Percentiles rank a stretch among this genome's conserved stretches.
phyloP scores from a whole-genome alignment of 2,113 vertebrate species.

The Nerophis ophidion region DNA sequence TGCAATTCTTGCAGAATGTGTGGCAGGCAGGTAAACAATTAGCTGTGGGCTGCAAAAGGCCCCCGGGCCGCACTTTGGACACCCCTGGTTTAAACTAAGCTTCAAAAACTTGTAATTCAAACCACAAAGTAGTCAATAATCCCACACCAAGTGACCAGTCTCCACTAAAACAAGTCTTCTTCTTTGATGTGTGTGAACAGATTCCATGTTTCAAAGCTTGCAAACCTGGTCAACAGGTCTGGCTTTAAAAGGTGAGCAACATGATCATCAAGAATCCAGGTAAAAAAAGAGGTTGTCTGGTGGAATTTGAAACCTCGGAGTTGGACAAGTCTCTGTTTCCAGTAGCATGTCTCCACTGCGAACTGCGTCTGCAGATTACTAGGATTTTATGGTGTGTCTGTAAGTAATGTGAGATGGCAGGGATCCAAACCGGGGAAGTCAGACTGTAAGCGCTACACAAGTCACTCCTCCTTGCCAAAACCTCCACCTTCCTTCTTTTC shows the following conservation, averaged over 20 bases:
- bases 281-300: slow-evolving; percentile 9
- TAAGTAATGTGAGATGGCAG: slow-evolving; percentile 19
- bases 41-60: too few relatives aligned
- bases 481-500: slow-evolving; percentile 11
- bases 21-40: too few relatives aligned
- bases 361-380: slow-evolving; percentile 2
- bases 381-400: slow-evolving; percentile 3
- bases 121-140: slow-evolving; percentile 11
- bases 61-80: too few relatives aligned
- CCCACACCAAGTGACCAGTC: slow-evolving; percentile 8
- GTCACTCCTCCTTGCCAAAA: slow-evolving; percentile 31
- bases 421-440: slow-evolving; percentile 30
- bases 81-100: background rate
- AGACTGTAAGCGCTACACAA: slow-evolving; percentile 20
- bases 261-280: slow-evolving; percentile 12
- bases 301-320: slow-evolving; percentile 17
- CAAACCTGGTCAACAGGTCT: slow-evolving; percentile 7
- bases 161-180: slow-evolving; percentile 9
- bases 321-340: slow-evolving; percentile 10
- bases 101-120: background rate
- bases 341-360: slow-evolving; percentile 9
- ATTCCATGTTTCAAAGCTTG: slow-evolving; percentile 17
- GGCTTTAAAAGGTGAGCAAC: slow-evolving; percentile 16
- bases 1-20: too few relatives aligned
- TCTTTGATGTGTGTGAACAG: slow-evolving; percentile 15